These are phyloP conservation scores for Mactra quadrangularis DNA, from an alignment of 1,140 invertebrate species.

Conservation along the genomic window DNA sequence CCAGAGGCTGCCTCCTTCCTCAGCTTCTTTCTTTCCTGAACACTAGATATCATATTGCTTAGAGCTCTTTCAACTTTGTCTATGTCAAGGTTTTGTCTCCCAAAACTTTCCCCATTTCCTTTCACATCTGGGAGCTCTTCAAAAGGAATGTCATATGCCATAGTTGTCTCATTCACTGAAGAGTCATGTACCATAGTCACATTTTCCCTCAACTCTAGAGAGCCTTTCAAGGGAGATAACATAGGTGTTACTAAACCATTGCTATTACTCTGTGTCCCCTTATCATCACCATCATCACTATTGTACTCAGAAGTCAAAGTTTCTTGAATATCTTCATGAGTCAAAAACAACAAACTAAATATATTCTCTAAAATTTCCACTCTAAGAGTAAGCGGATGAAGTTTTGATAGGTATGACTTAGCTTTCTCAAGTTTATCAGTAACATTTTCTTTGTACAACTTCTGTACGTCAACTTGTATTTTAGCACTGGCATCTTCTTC, in stretches of 20 bases:
- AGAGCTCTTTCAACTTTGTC: constrained; percentile 45
- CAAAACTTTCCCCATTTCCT: background rate
- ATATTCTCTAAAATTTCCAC: constrained; percentile 84
- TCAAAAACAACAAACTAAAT: constrained; percentile 83
- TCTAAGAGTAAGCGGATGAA: constrained; percentile 82
- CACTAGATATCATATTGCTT: constrained; percentile 32
- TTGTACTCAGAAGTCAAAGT: constrained; percentile 68
- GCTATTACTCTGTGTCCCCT: constrained; percentile 42
- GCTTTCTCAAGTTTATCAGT: constrained; percentile 71
- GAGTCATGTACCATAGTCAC: background rate
- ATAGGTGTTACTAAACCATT: constrained; percentile 32
- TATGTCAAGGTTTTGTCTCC: constrained; percentile 32
- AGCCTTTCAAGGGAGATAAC: constrained; percentile 47
- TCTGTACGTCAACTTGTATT: constrained; percentile 61
- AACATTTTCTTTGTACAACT: constrained; percentile 74
- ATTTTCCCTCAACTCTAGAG: constrained; percentile 19
- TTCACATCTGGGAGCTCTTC: constrained; percentile 39
- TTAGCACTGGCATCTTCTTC: background rate
- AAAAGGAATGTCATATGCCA: constrained; percentile 78
- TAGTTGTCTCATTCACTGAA: constrained; percentile 7
- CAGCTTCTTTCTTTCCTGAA: background rate
- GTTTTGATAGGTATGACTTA: constrained; percentile 74
- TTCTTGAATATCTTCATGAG: constrained; percentile 79
- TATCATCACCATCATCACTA: constrained; percentile 71
- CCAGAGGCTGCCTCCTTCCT: background rate